Base-by-base conservation (phyloP, 2,113 vertebrate genomes). In the Paralichthys olivaceus region DNA sequence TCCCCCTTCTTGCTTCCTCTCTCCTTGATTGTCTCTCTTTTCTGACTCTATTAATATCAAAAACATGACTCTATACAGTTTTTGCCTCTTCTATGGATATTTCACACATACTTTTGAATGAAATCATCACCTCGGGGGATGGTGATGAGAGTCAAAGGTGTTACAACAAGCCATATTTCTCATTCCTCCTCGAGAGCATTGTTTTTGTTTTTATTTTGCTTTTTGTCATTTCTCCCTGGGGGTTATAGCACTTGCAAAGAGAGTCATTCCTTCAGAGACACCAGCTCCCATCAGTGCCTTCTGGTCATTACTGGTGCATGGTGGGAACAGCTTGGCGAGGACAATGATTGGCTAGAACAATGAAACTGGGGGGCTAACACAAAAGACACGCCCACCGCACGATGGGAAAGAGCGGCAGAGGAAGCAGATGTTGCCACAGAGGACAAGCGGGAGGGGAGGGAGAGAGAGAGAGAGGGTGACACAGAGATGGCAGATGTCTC, bases 321-420 rank as follows among this genome's bases (percentile, higher is more conserved):
- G 91, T 93, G 92, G 91, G 92, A 93, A 93, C 90, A 88, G 89
- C 90, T 91, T 90, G 85, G 79, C 13, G 32, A 75, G 90, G 87
- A 93, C 91, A 93, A 93, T 93, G 91, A 93, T 93, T 93, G 92
- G 92, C 79, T 92, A 91, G 87, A 91, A 93, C 92, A 93, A 93
- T 90, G 80, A 91, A 78, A 76, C 66, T 85, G 68, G 76, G 83
- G 86, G 85, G 82, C 77, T 15, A 90, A 86, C 85, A 92, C 85
- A 91, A 91, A 91, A 80, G 87, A 90, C 90, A 91, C 90, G 86
- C 89, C 89, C 84, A 91, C 91, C 77, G 81, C 81, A 87, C 72
- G 91, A 92, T 93, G 92, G 91, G 92, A 93, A 91, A 87, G 85
- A 88, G 81, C 79, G 77, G 83, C 8, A 57, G 78, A 91, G 77